Evolutionary conservation across 1,140 invertebrate genomes (phyloP).

Genomic region (Drosophila funebris): DNA sequence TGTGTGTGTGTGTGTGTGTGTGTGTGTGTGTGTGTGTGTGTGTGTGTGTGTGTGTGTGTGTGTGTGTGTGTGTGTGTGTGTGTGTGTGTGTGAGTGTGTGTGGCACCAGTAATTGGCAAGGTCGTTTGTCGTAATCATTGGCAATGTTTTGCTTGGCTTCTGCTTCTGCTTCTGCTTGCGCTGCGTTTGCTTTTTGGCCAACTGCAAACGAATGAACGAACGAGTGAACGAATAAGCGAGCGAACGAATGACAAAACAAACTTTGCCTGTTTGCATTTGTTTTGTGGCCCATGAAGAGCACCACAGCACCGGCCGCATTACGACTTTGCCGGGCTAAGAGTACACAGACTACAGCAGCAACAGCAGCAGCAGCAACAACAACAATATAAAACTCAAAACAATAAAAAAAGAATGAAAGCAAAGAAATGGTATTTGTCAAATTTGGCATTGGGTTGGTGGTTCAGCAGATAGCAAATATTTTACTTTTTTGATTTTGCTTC

Average conservation of each 20-base stretch:
- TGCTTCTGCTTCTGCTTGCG: constrained; percentile 48
- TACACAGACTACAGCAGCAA: constrained; percentile 1
- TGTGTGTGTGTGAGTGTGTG: constrained; percentile 8
- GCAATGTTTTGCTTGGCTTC: constrained; percentile 62
- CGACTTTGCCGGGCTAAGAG: constrained; percentile 6
- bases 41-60: constrained; percentile 3
- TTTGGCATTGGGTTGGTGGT: constrained; percentile 22
- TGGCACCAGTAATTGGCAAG: constrained; percentile 72
- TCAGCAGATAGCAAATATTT: constrained; percentile 33
- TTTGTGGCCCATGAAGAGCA: constrained; percentile 37
- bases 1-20: neutral
- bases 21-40: constrained; percentile 9
- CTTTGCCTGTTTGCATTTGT: constrained; percentile 61
- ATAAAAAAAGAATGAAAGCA: neutral
- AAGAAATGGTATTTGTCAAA: constrained; percentile 17
- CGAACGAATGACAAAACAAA: constrained; percentile 60
- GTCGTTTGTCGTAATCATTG: constrained; percentile 79
- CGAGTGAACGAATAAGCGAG: constrained; percentile 34
- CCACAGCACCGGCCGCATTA: constrained; percentile 21
- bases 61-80: neutral
- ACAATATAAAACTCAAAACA: neutral
- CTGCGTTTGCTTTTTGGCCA: constrained; percentile 63
- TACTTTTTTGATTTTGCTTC: constrained; percentile 7
- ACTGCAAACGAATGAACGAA: constrained; percentile 47
- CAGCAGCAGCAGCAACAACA: neutral